Percentiles rank a stretch among this genome's conserved stretches.
Evolutionary conservation across 2,888 invertebrate genomes (phyloP).

Genomic region (Machimus rusticus): DNA sequence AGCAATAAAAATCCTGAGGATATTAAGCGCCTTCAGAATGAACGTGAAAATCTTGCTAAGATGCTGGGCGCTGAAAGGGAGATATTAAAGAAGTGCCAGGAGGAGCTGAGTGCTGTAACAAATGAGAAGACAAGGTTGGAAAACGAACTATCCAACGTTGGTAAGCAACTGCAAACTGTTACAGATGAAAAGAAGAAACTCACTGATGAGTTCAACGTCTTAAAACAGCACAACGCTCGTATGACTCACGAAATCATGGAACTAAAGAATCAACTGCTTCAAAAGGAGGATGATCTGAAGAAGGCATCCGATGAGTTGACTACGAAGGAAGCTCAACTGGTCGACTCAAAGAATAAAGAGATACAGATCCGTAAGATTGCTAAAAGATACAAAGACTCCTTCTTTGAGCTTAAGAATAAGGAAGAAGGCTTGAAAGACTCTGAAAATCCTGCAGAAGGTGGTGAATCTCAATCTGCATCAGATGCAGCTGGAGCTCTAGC

Average conservation of each 20-base stretch:
- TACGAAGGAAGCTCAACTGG: conserved; percentile 72
- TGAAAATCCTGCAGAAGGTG: conserved; percentile 64
- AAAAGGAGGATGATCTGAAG: conserved; percentile 69
- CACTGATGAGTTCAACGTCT: conserved; percentile 69
- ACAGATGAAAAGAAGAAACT: conserved; percentile 73
- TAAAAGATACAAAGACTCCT: conserved; percentile 89
- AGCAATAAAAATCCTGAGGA: conserved; percentile 93
- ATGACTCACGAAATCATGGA: conserved; percentile 72
- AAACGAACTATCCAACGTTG: conserved; percentile 70
- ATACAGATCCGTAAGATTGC: conserved; percentile 86
- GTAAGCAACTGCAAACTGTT: conserved; percentile 67
- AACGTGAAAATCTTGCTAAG: conserved; percentile 81
- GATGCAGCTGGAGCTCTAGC: conserved; percentile 54
- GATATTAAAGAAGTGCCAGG: conserved; percentile 70
- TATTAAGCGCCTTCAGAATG: conserved; percentile 83
- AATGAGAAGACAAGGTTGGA: conserved; percentile 74
- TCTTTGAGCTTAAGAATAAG: conserved; percentile 76
- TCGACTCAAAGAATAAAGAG: conserved; percentile 75
- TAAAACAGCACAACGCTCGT: conserved; percentile 68
- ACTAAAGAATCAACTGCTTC: conserved; percentile 68
- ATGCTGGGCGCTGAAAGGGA: conserved; percentile 81
- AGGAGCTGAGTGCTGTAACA: conserved; percentile 71
- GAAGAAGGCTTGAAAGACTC: conserved; percentile 69
- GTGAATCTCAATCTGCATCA: conserved; percentile 63
- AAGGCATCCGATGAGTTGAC: conserved; percentile 72